phyloP scores from a whole-genome alignment of 1,140 invertebrate species.

The Armadillidium nasatum region DNA sequence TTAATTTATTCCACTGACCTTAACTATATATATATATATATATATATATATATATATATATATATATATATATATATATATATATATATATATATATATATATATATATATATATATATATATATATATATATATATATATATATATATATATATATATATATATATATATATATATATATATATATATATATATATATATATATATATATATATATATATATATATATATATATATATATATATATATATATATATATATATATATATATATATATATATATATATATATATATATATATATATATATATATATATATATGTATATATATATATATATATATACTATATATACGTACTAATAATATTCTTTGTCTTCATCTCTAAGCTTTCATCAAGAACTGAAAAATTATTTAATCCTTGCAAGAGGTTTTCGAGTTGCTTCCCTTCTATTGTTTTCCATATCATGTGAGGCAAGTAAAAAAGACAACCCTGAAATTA shows the following conservation, averaged over 20 bases:
- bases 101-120: no score
- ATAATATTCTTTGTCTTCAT: slow-evolving; percentile 40
- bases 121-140: no score
- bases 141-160: no score
- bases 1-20: background rate
- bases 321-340: no score
- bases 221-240: no score
- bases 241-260: no score
- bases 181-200: no score
- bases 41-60: slow-evolving; percentile 15
- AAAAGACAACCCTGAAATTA: slow-evolving; percentile 82
- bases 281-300: slow-evolving; percentile 1
- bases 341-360: slow-evolving; percentile 24
- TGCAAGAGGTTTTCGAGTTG: slow-evolving; percentile 35
- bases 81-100: no score
- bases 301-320: background rate
- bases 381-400: slow-evolving; percentile 29
- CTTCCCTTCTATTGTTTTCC: slow-evolving; percentile 80
- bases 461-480: slow-evolving; percentile 82
- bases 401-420: slow-evolving; percentile 26
- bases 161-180: no score
- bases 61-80: background rate
- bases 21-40: background rate
- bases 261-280: background rate
- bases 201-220: no score